These are phyloP conservation scores for Hyperopisus bebe DNA, from an alignment of 2,113 vertebrate species.

Conservation along the genomic window DNA sequence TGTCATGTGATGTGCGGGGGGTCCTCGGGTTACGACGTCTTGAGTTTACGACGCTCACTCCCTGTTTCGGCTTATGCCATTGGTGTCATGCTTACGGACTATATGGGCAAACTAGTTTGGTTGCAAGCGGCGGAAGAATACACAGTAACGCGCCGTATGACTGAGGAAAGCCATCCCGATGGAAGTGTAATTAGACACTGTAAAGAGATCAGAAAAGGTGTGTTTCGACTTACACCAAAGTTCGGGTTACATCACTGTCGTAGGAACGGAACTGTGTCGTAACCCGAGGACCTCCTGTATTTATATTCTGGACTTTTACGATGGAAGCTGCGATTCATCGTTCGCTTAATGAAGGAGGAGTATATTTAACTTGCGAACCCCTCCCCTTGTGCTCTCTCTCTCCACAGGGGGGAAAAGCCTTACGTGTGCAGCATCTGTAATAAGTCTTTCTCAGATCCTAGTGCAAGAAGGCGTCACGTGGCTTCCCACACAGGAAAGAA, in stretches of 20 bases:
- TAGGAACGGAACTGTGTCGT: too few relatives aligned
- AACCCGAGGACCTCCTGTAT: neutral
- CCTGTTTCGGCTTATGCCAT: too few relatives aligned
- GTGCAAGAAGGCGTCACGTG: slow-evolving; percentile 83
- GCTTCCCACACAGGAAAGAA: slow-evolving; percentile 87
- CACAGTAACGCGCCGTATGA: too few relatives aligned
- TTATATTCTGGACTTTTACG: neutral
- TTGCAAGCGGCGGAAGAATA: too few relatives aligned
- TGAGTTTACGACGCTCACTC: too few relatives aligned
- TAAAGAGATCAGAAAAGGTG: too few relatives aligned
- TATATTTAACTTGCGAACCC: neutral
- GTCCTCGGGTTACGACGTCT: too few relatives aligned
- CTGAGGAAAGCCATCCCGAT: neutral
- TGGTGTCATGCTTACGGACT: too few relatives aligned
- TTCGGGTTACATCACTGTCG: too few relatives aligned
- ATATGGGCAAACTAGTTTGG: too few relatives aligned
- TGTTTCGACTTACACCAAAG: too few relatives aligned
- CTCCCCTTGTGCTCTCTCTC: slow-evolving; percentile 21
- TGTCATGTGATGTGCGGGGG: neutral
- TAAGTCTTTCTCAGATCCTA: slow-evolving; percentile 89
- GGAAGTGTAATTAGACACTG: too few relatives aligned
- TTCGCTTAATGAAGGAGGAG: neutral
- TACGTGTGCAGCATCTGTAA: slow-evolving; percentile 78
- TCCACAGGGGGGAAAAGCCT: slow-evolving; percentile 88
- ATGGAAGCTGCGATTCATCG: neutral